Evolutionary conservation across 2,888 invertebrate genomes (phyloP), one percentile per base, ranked within the genome.

Genomic region (Pteria penguin): DNA sequence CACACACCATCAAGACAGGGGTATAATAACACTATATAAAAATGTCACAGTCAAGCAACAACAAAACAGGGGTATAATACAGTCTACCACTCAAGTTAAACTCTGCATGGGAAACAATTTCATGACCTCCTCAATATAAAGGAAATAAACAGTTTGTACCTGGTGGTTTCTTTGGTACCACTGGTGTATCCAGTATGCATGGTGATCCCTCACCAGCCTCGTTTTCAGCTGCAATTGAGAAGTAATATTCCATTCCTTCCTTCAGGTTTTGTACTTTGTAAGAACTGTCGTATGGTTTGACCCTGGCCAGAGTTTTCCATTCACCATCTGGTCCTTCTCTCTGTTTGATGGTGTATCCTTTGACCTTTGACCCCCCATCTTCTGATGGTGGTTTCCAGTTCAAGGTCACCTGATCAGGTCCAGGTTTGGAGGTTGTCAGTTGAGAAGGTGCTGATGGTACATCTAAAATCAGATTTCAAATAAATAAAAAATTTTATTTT

Each of bases 141-240:
- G n/a, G n/a, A n/a, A n/a, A n/a, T n/a, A n/a, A n/a, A n/a, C n/a
- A n/a, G n/a, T n/a, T n/a, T 92, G 92, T 93, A 96, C 96, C 89
- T 76, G 73, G 79, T 63, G 81, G 87, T 80, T 82, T 85, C 82
- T 84, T 85, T 77, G 82, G 88, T 82, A 76, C 82, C 45, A 74
- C 87, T 11, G 86, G 72, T 55, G 81, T 80, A 18, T 86, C 84
- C 18, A 88, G 86, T 76, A 88, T 85, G 60, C 84, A 81, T 14
- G 84, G 77, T 31, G 86, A 83, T 45, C 90, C 86, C 55, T 80
- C 71, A 14, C 90, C 90, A 24, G 83, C 76, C 57, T 83, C 86
- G 86, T 92, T 92, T 78, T 90, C 90, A 29, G 92, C 92, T n/a
- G 88, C 85, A 11, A 92, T 88, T 29, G 91, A 85, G 85, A 92